phyloP scores from a whole-genome alignment of 2,113 vertebrate genomes.

The Symphodus melops region DNA sequence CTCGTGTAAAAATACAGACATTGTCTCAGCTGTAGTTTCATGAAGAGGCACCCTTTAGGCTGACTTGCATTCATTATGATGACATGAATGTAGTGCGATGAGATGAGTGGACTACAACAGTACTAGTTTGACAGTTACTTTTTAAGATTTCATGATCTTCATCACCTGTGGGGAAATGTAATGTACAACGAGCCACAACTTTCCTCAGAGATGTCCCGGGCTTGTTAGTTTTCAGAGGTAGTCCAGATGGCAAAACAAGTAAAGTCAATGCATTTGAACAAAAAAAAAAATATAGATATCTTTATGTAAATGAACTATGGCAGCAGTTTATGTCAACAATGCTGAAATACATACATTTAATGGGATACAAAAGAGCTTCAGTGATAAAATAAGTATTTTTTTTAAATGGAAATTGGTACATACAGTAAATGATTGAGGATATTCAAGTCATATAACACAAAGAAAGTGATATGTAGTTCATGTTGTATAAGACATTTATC shows the following conservation, averaged over 20 bases:
- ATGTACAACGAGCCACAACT: constrained; percentile 17
- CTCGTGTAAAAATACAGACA: constrained; percentile 62
- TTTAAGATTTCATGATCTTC: constrained; percentile 66
- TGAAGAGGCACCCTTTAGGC: constrained; percentile 65
- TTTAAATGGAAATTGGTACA: constrained; percentile 23
- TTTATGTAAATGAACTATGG: constrained; percentile 48
- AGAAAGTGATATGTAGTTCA: constrained; percentile 30
- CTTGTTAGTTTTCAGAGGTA: constrained; percentile 71
- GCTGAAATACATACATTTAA: constrained; percentile 68
- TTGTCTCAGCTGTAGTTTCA: constrained; percentile 60
- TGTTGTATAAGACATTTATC: neutral
- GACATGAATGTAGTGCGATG: constrained; percentile 66
- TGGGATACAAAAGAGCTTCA: constrained; percentile 44
- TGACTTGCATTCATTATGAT: constrained; percentile 61
- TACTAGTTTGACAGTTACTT: constrained; percentile 55
- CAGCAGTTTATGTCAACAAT: constrained; percentile 64
- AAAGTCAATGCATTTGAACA: constrained; percentile 65
- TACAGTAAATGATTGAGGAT: constrained; percentile 45
- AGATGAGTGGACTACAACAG: constrained; percentile 76
- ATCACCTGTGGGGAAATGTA: constrained; percentile 37
- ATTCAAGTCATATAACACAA: constrained; percentile 57
- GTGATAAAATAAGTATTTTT: constrained; percentile 27
- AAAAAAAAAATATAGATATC: constrained; percentile 42
- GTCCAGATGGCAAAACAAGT: constrained; percentile 62
- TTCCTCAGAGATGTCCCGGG: constrained; percentile 53